Conservation (phyloP, 2,113 vertebrate genomes). For the Carollia perspicillata region DNA sequence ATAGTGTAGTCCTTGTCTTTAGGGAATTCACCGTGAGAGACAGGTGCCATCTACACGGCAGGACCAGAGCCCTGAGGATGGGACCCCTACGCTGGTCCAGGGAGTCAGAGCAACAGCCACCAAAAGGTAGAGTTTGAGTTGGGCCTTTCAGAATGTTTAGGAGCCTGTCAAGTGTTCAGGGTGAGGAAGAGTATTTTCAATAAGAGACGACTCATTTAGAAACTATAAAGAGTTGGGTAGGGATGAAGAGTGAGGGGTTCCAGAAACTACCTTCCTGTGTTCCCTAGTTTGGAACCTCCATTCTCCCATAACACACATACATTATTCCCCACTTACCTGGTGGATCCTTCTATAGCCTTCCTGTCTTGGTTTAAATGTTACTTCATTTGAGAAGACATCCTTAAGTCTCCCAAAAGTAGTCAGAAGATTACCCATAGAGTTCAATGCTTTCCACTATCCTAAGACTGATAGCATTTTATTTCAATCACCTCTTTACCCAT, state of each 20-base stretch:
- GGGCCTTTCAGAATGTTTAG: neutral
- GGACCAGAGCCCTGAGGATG: neutral
- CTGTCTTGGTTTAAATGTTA: neutral
- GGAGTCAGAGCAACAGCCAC: neutral
- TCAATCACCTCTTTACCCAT: neutral
- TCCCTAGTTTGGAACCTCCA: neutral
- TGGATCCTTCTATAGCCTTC: neutral
- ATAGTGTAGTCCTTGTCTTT: neutral
- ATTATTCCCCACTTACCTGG: neutral
- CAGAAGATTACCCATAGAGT: neutral
- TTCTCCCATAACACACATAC: neutral
- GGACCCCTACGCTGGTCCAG: neutral
- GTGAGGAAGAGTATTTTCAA: neutral
- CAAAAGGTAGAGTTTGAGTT: neutral
- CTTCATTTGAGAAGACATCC: neutral
- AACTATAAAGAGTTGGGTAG: neutral
- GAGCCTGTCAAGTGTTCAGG: neutral
- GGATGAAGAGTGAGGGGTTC: neutral
- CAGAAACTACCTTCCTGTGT: neutral
- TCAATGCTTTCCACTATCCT: neutral
- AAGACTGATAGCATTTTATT: neutral
- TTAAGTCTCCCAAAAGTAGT: neutral
- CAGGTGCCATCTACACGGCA: neutral
- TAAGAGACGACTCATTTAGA: neutral
- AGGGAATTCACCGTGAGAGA: neutral